Evolutionary conservation across 23 tunicate genomes (phyloP), one percentile per base, ranked within the genome.

Genomic region (Ascidia mentula): DNA sequence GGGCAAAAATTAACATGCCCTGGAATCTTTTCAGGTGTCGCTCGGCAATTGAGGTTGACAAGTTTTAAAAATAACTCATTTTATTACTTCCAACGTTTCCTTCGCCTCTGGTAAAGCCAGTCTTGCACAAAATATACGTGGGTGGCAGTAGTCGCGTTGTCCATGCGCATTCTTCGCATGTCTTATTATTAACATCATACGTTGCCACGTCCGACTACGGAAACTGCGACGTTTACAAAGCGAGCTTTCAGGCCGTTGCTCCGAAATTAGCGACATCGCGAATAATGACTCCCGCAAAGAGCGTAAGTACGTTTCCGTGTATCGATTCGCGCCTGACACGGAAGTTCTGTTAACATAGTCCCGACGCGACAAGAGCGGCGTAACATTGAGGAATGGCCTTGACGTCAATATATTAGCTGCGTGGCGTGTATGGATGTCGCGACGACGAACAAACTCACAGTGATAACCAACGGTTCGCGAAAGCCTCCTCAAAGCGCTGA

Each of bases 201-300:
- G 65, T 53, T 53, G 24, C 65, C 65, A 53, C 65, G 65, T 53
- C 65, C n/a, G n/a, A n/a, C n/a, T n/a, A n/a, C n/a, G 65, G 65
- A 5, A 28, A 28, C 65, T 28, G 65, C 65, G 13, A 9, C 22
- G 13, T 28, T 53, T 9, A 5, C 65, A 53, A 53, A 53, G 65
- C 4, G 24, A 26, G 13, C 65, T 53, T 53, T 53, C 65, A 53
- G n/a, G n/a, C n/a, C 13, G 22, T 53, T 53, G 4, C 22, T 20
- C 65, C 24, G 4, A 1, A 53, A 42, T 42, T 42, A 42, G 15
- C 53, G 15, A 15, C 53, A 42, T 9, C 53, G 65, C 22, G 65
- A 28, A 26, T 9, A 28, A 42, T 53, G 13, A 5, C 65, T 9
- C 65, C 7, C 13, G 65, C 13, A 6, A 28, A 20, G 65, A n/a